Evolutionary conservation across 1,140 invertebrate genomes (phyloP), one percentile per base, ranked within the genome.

Genomic region (Cydia fagiglandana): DNA sequence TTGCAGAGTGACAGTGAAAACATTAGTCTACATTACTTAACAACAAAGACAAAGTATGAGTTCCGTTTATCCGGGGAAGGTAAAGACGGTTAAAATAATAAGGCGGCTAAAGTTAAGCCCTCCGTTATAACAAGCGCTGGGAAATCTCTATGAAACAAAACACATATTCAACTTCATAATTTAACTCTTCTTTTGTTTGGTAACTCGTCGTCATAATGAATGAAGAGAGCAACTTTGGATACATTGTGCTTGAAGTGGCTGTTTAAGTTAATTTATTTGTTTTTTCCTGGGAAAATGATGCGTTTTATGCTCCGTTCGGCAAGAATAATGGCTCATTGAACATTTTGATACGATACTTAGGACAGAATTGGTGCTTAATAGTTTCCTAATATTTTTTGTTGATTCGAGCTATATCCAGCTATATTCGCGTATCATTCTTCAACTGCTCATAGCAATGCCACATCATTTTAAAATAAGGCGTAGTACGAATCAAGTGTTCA

Each of bases 201-300:
- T 24, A 66, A 76, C 64, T 76, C 64, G 28, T 77, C 77, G 81
- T 88, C 83, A 84, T 86, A 84, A 83, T 84, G 83, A 86, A 77
- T 85, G 84, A 85, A 84, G 81, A 77, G 74, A 73, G 79, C 74
- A 83, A 84, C 75, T 83, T 78, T 77, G 78, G 80, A 87, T 86
- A 82, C 84, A 86, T 84, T 79, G 77, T 80, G 41, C 77, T 83
- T 82, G 77, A 83, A 84, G 83, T 82, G 78, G 77, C 79, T 85
- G 79, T 81, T 85, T 81, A 77, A 83, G 64, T 80, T 80, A 86
- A 88, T 88, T 87, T 89, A 89, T 88, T 84, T 88, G 86, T 90
- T 88, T 86, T 89, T 85, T 80, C 75, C 77, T 73, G 76, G 75
- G 77, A 75, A 80, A 82, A 82, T 84, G 82, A 81, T 84, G 81